These are phyloP conservation scores for Drosophila biarmipes DNA, from an alignment of 1,140 invertebrate genomes.

Conservation along the genomic window DNA sequence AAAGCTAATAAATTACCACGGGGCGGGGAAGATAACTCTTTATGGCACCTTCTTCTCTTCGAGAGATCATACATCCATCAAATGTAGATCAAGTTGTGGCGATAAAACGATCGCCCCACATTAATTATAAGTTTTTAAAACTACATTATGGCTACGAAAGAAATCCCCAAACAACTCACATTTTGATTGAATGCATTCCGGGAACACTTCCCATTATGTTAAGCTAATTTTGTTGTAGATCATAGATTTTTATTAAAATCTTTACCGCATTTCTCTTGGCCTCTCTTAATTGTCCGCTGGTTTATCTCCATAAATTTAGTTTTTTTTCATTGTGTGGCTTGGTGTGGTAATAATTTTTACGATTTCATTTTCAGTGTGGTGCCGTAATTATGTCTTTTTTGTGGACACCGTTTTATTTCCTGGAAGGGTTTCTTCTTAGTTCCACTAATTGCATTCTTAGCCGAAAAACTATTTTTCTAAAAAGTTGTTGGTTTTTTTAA, in stretches of 20 bases:
- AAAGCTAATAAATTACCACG: slow-evolving; percentile 73
- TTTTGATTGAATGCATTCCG: slow-evolving; percentile 75
- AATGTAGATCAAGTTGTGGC: slow-evolving; percentile 78
- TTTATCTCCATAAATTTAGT: slow-evolving; percentile 30
- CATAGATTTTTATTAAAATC: slow-evolving; percentile 70
- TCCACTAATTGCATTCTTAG: slow-evolving; percentile 58
- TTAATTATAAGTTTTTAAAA: slow-evolving; percentile 82
- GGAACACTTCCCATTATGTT: slow-evolving; percentile 76
- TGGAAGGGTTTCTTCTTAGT: slow-evolving; percentile 29
- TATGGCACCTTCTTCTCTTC: slow-evolving; percentile 56
- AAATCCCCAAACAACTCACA: slow-evolving; percentile 41
- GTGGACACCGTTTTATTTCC: slow-evolving; percentile 52
- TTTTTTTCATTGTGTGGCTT: slow-evolving; percentile 39
- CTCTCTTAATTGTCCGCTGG: slow-evolving; percentile 31
- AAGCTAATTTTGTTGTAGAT: slow-evolving; percentile 69
- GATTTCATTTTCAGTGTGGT: slow-evolving; percentile 57
- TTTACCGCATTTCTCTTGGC: slow-evolving; percentile 3
- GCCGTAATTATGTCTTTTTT: slow-evolving; percentile 57
- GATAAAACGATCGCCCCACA: slow-evolving; percentile 76
- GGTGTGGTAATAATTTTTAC: slow-evolving; percentile 63
- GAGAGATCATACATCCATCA: slow-evolving; percentile 57
- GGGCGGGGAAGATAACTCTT: slow-evolving; percentile 36
- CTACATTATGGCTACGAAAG: slow-evolving; percentile 51
- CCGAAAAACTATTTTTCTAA: slow-evolving; percentile 35
- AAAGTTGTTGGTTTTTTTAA: slow-evolving; percentile 22